A percentile compares a stretch with the other conserved stretches of the same genome.
phyloP scores from a whole-genome alignment of 1,140 invertebrate species.

The Trigoniulus corallinus region DNA sequence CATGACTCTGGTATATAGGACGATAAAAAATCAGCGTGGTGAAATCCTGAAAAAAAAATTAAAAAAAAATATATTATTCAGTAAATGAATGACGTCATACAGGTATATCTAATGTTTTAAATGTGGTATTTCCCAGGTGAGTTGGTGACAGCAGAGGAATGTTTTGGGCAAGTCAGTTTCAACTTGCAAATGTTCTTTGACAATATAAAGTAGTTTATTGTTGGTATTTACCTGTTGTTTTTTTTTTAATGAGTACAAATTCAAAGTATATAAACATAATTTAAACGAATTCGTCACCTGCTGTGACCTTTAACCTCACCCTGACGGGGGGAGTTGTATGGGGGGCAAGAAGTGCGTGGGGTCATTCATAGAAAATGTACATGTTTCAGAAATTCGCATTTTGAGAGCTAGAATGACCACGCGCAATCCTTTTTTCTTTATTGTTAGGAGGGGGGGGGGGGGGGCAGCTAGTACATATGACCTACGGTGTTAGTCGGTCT shows the following conservation, averaged over 20 bases:
- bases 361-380: neutral
- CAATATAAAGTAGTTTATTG: too few species aligned
- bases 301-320: too few species aligned
- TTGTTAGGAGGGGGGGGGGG: too few species aligned
- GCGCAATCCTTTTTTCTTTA: neutral
- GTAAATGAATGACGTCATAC: neutral
- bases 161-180: too few species aligned
- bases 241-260: too few species aligned
- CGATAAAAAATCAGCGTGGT: constrained; percentile 27
- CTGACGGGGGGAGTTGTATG: too few species aligned
- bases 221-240: too few species aligned
- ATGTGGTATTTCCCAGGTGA: constrained; percentile 3
- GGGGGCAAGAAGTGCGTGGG: too few species aligned
- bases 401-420: neutral
- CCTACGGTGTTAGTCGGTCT: neutral
- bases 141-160: constrained; percentile 1
- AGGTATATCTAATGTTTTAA: neutral
- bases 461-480: neutral
- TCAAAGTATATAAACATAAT: too few species aligned
- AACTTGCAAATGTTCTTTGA: too few species aligned
- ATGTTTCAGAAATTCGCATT: neutral
- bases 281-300: too few species aligned
- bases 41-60: constrained; percentile 21
- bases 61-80: neutral
- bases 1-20: constrained; percentile 29